Base-by-base conservation (phyloP, 2,113 vertebrate species). In the Lutjanus erythropterus region DNA sequence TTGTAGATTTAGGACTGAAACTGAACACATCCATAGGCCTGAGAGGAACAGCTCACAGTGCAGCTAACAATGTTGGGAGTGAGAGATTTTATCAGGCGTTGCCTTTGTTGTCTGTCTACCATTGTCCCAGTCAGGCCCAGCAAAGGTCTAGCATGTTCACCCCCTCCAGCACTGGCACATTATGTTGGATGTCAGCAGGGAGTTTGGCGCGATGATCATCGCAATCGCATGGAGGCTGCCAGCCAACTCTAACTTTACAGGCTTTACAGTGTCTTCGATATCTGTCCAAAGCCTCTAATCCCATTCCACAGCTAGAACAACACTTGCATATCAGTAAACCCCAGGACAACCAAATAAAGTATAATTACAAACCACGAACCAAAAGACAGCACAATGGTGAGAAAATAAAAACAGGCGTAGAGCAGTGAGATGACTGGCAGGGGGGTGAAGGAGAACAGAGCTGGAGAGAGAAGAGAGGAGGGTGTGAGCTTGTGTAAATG, bases 401-500 rank as follows among this genome's bases (percentile, higher is more conserved):
- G 81, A 90, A 81, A 25, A 71, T 23, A 42, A 1, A 71, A 71
- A 80, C 68, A 55, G 68, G 50, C 23, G 1, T 41, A 33, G 37
- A 46, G 47, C 58, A 29, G 75, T 41, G 47, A 77, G 53, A 78
- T 3, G 55, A 60, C 56, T 53, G 62, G 31, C 35, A 58, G 14
- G 61, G 42, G 49, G 60, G 50, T 19, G 52, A 23, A 55, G 49
- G 53, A 50, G 53, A 67, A 59, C 37, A 39, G 81, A 65, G 59
- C 68, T 42, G 6, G 41, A 53, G 73, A 83, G 71, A 86, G 50
- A 52, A 78, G 71, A 84, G 61, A 84, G 78, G 71, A 84, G 75
- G 80, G 70, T 84, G 72, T 59, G 80, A 80, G 91, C 46, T 55
- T 82, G 84, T 90, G 89, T 88, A 91, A 94, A 90, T 88, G 91